These are phyloP conservation scores for Cotesia chilonis DNA, from an alignment of 1,140 invertebrate species.

Conservation along the genomic window DNA sequence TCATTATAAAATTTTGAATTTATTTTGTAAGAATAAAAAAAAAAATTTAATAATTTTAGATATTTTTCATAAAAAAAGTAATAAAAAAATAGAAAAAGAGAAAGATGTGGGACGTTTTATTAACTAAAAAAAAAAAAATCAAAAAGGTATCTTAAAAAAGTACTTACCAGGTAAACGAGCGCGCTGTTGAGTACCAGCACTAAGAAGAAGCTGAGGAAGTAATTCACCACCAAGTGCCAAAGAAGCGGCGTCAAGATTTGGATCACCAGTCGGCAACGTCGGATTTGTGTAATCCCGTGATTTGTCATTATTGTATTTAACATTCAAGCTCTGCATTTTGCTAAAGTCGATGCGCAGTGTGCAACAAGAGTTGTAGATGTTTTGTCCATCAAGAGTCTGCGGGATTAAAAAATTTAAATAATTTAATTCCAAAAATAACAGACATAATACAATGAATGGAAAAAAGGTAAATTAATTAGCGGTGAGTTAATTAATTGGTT, in stretches of 20 bases:
- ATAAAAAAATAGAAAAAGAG: not conserved
- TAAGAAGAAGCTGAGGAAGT: conserved; percentile 73
- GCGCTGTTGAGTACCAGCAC: conserved; percentile 71
- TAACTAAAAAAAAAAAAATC: conserved; percentile 29
- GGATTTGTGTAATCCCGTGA: conserved; percentile 99
- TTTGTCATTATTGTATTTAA: conserved; percentile 99
- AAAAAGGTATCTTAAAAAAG: conserved; percentile 5
- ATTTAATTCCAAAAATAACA: not conserved
- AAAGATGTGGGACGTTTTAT: not conserved
- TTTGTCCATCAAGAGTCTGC: conserved; percentile 95
- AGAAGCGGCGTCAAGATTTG: conserved; percentile 71
- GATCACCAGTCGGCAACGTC: conserved; percentile 92
- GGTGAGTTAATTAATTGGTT: not conserved
- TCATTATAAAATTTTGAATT: too few relatives aligned
- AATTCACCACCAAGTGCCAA: conserved; percentile 71
- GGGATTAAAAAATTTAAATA: conserved; percentile 44
- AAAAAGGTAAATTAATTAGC: conserved; percentile 1
- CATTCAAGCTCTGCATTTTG: conserved; percentile 96
- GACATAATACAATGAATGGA: not conserved
- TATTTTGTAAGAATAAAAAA: too few relatives aligned
- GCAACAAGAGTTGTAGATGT: conserved; percentile 99
- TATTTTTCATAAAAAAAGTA: not conserved
- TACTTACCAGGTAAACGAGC: conserved; percentile 64
- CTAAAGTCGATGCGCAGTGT: conserved; percentile 99
- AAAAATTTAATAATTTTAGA: too few relatives aligned